Base-by-base conservation (phyloP, 2,797 vertebrate genomes). In the Sebastes paucispinis region DNA sequence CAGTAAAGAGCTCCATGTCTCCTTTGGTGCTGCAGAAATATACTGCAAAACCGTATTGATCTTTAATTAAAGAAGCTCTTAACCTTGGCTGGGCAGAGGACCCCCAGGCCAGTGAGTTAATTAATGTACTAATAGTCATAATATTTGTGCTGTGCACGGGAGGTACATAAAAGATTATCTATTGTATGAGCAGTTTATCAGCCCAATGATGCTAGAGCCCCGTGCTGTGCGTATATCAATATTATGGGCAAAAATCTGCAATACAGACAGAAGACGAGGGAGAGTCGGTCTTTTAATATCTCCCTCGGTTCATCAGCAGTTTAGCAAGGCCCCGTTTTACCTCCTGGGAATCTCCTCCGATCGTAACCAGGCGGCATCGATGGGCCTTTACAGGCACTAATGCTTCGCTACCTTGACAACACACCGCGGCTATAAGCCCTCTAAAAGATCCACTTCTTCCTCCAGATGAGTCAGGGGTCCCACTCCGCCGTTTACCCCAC, bases 121-220 rank as follows among this genome's bases (percentile, higher is more conserved):
- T 96, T 96, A 96, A 96, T 96, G 95, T 94, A 96, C 95, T 96
- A 95, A 95, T 95, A 96, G 95, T 96, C 93, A 96, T 96, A 96
- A 96, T 96, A 96, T 96, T 96, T 96, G 95, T 96, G 95, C 95
- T 95, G 93, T 95, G 95, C 94, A 94, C 93, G 93, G 94, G 95
- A 95, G 95, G 95, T 95, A 95, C 94, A 95, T 96, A 96, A 96
- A 96, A 96, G 95, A 95, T 96, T 95, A 96, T 95, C 94, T 96
- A 95, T 96, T 95, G 95, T 96, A 91, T 86, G 92, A 93, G 95
- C 94, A 95, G 94, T 96, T 95, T 95, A 95, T 96, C 96, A 96
- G 95, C 79, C 88, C 93, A 92, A 94, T 93, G 94, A 95, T 95
- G 94, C 92, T 81, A n/a, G 81, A 90, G 91, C 92, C 95, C 95